Percentiles rank a stretch among this genome's conserved stretches.
Evolutionary conservation across 2,113 vertebrate genomes (phyloP).

Genomic region (Gadus macrocephalus): DNA sequence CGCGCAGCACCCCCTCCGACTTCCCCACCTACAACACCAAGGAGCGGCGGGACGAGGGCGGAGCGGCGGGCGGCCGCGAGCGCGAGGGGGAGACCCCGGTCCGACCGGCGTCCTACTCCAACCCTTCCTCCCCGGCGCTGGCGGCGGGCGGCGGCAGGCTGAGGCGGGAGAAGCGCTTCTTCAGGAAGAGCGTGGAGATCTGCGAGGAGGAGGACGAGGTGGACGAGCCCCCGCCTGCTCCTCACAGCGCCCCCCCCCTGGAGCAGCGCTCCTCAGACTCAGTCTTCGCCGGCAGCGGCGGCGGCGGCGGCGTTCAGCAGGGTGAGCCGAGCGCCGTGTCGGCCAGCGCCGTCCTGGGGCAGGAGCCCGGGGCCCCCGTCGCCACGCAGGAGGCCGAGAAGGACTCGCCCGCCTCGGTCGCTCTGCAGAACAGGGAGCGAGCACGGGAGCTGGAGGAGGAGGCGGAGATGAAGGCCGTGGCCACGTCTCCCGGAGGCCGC

Average conservation of each 20-base stretch:
- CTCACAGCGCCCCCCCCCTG: slow-evolving; percentile 63
- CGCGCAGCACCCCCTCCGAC: slow-evolving; percentile 55
- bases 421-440: slow-evolving; percentile 67
- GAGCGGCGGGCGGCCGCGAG: slow-evolving; percentile 52
- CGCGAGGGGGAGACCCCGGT: slow-evolving; percentile 46
- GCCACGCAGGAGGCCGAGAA: slow-evolving; percentile 55
- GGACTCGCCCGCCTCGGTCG: slow-evolving; percentile 43
- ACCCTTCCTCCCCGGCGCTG: slow-evolving; percentile 39
- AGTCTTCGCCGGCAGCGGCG: slow-evolving; percentile 57
- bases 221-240: slow-evolving; percentile 42
- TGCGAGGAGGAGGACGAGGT: slow-evolving; percentile 78
- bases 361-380: slow-evolving; percentile 41
- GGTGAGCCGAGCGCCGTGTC: slow-evolving; percentile 35
- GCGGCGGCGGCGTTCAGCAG: slow-evolving; percentile 31
- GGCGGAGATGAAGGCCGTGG: slow-evolving; percentile 95
- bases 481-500: slow-evolving; percentile 86
- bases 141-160: slow-evolving; percentile 59
- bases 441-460: slow-evolving; percentile 91
- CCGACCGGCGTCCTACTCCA: slow-evolving; percentile 50
- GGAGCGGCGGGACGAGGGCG: slow-evolving; percentile 37
- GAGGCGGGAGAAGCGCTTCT: slow-evolving; percentile 81
- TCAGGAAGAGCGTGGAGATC: slow-evolving; percentile 86
- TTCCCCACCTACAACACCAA: slow-evolving; percentile 56
- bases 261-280: slow-evolving; percentile 63
- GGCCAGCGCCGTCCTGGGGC: slow-evolving; percentile 43